A percentile compares a stretch with the other conserved stretches of the same genome.
Evolutionary conservation across 2,888 invertebrate species (phyloP).

Genomic region (Thera britannica): DNA sequence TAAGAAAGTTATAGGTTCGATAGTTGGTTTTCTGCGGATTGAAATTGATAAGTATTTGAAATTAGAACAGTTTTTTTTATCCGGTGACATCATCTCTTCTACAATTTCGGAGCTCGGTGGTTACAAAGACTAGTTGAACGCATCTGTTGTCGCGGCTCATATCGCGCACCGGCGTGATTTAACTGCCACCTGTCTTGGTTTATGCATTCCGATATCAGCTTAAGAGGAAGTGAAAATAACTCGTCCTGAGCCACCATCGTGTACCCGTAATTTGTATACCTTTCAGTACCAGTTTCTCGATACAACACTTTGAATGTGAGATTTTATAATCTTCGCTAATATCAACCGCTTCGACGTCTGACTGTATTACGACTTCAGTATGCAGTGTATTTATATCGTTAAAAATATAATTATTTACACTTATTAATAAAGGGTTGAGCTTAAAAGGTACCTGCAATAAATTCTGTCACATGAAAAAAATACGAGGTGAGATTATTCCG

Average conservation of each 20-base stretch:
- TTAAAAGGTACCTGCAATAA: conserved; percentile 14
- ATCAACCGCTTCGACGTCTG: conserved; percentile 34
- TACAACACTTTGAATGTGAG: conserved; percentile 30
- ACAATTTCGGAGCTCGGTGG: not conserved
- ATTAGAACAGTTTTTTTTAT: not conserved
- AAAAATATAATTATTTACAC: not conserved
- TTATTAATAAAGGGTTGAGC: conserved; percentile 12
- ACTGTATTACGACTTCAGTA: conserved; percentile 35
- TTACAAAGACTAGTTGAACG: conserved; percentile 48
- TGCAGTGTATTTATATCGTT: not conserved
- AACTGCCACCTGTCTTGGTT: conserved; percentile 72
- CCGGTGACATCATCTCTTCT: not conserved
- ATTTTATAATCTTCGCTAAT: conserved; percentile 34
- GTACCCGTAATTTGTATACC: conserved; percentile 39
- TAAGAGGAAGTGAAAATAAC: conserved; percentile 60
- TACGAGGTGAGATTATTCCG: conserved; percentile 47
- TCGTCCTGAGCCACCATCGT: conserved; percentile 37
- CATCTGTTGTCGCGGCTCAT: conserved; percentile 68
- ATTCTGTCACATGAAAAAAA: conserved; percentile 35
- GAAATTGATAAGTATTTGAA: no score
- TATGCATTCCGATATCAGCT: conserved; percentile 68
- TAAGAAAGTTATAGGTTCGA: no score
- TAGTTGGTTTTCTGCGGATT: no score
- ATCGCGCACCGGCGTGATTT: conserved; percentile 68
- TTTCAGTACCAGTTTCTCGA: conserved; percentile 37